These are phyloP conservation scores for Rhynchotus rufescens DNA, from an alignment of 2,797 vertebrate genomes.

Conservation along the genomic window DNA sequence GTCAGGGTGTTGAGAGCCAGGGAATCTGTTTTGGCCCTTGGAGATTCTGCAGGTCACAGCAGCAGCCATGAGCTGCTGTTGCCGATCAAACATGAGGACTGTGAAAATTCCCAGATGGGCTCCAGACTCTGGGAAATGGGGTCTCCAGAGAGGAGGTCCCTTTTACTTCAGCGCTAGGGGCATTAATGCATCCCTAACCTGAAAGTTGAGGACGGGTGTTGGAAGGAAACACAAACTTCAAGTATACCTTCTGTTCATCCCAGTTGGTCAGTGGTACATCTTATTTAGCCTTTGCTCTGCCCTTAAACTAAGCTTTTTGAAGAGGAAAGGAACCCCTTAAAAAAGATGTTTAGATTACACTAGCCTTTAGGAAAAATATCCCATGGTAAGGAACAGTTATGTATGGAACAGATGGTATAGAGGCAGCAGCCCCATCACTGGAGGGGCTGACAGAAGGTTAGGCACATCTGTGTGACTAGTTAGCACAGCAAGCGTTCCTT, in stretches of 20 bases:
- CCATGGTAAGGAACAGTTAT: neutral
- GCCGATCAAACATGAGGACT: neutral
- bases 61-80: neutral
- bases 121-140: neutral
- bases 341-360: neutral
- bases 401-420: neutral
- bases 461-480: neutral
- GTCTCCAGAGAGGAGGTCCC: neutral
- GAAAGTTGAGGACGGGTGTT: neutral
- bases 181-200: neutral
- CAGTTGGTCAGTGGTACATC: fast-evolving
- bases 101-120: neutral
- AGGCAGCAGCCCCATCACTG: neutral
- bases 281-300: neutral
- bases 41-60: neutral
- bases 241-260: neutral
- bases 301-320: neutral
- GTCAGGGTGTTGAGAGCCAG: neutral
- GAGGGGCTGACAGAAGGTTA: neutral
- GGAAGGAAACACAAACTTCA: neutral
- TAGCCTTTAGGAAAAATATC: neutral
- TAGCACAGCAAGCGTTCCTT: neutral
- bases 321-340: neutral
- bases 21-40: neutral
- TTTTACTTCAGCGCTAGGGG: neutral